phyloP scores from a whole-genome alignment of 2,888 invertebrate genomes.

The Lasioglossum villosulum region DNA sequence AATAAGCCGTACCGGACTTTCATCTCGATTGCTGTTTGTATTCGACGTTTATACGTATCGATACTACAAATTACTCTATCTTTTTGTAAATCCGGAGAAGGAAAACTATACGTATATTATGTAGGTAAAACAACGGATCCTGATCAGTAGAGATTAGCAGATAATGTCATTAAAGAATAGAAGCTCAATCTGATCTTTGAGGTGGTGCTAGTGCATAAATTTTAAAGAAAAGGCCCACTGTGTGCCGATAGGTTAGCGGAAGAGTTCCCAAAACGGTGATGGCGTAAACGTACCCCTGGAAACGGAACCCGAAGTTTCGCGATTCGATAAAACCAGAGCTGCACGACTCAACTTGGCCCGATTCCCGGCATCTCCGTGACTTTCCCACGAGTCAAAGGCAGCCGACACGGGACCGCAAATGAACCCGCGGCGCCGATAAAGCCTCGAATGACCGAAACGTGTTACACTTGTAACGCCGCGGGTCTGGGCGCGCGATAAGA shows the following conservation, averaged over 20 bases:
- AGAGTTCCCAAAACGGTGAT: neutral
- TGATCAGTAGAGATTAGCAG: too few species aligned
- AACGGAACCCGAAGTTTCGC: neutral
- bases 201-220: too few species aligned
- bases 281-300: neutral
- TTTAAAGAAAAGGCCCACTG: too few species aligned
- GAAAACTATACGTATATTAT: neutral
- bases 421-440: slow-evolving; percentile 29
- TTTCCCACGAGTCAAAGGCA: slow-evolving; percentile 11
- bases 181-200: too few species aligned
- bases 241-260: neutral
- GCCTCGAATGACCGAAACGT: slow-evolving; percentile 17
- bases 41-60: neutral
- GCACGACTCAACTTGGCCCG: neutral
- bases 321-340: neutral
- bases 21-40: neutral
- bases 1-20: neutral
- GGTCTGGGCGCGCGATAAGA: slow-evolving; percentile 25
- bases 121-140: too few species aligned
- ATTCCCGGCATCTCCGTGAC: neutral
- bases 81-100: neutral
- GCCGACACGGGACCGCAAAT: slow-evolving; percentile 17
- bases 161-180: too few species aligned
- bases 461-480: slow-evolving; percentile 25
- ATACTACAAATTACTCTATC: neutral